Evolutionary conservation across 2,888 invertebrate species (phyloP), one percentile per base, ranked within the genome.

Genomic region (Macrophya annulata): DNA sequence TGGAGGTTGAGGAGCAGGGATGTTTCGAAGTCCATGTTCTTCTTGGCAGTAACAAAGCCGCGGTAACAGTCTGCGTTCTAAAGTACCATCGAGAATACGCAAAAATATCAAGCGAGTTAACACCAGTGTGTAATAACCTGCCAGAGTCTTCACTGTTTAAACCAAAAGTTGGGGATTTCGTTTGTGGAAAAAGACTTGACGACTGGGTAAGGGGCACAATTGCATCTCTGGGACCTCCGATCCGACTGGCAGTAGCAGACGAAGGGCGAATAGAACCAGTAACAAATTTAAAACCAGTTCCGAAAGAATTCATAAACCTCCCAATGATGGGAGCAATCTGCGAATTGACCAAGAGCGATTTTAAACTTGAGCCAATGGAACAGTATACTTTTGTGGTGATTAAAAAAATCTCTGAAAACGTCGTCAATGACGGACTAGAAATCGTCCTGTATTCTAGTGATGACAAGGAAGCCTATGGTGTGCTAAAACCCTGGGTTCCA

Each of bases 131-230:
- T 43, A 31, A 68, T 0, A 87, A 81, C 31, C 37, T 91, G 8
- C 71, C 88, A 4, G n/a, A 40, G 0, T 45, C 85, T 45, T 55
- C 40, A 43, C 43, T 68, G 85, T 89, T 59, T 72, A 90, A 89
- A 9, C 90, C 91, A 6, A 82, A 87, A 9, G 10, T 90, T 10
- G 90, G 89, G 5, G 91, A 92, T 17, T 85, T 90, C 8, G 86
- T 93, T 62, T 90, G 90, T 68, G 91, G 90, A 2, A 86, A 88
- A 55, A 86, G 87, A 37, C 25, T 51, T 1, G 86, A 86, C 6
- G 82, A 85, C 9, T 93, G 93, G 93, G 79, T 88, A 1, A 89
- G 93, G 40, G 93, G 93, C 25, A 88, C 90, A 77, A 88, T 93
- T 4, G n/a, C 87, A 6, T 77, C 87, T 15, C 72, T 87, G 4